These are phyloP conservation scores for Microctonus hyperodae DNA, from an alignment of 2,888 invertebrate species.

Conservation along the genomic window DNA sequence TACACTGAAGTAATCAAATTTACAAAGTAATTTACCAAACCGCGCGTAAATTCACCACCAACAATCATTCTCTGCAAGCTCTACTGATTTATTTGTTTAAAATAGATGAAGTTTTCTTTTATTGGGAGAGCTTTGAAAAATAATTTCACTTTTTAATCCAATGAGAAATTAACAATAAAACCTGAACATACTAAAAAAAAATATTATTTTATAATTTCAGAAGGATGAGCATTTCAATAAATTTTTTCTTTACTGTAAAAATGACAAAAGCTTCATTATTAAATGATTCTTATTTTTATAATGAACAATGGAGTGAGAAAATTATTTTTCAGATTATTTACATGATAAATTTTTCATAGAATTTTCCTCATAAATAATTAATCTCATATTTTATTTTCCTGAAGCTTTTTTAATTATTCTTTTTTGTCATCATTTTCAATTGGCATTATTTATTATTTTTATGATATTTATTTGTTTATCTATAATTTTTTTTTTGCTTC, in stretches of 20 bases:
- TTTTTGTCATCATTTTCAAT: neutral
- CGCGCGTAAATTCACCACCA: constrained; percentile 9
- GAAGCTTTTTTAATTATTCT: neutral
- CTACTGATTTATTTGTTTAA: neutral
- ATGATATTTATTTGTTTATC: neutral
- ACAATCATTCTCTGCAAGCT: neutral
- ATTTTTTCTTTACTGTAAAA: neutral
- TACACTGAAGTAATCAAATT: constrained; percentile 39
- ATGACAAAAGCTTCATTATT: neutral
- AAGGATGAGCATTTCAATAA: no score
- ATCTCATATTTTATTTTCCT: neutral
- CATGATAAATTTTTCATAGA: neutral
- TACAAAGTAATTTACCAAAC: constrained; percentile 41
- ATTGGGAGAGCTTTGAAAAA: neutral
- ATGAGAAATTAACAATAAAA: neutral
- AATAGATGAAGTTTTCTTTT: neutral
- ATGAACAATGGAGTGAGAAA: neutral
- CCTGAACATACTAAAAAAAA: neutral
- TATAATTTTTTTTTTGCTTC: neutral
- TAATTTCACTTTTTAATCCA: neutral
- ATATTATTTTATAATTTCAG: neutral
- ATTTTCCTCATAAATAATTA: neutral
- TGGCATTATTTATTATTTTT: neutral
- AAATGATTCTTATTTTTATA: neutral
- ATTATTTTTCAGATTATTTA: no score